Base-by-base conservation (phyloP, 2,113 vertebrate species). In the Lagenorhynchus albirostris region DNA sequence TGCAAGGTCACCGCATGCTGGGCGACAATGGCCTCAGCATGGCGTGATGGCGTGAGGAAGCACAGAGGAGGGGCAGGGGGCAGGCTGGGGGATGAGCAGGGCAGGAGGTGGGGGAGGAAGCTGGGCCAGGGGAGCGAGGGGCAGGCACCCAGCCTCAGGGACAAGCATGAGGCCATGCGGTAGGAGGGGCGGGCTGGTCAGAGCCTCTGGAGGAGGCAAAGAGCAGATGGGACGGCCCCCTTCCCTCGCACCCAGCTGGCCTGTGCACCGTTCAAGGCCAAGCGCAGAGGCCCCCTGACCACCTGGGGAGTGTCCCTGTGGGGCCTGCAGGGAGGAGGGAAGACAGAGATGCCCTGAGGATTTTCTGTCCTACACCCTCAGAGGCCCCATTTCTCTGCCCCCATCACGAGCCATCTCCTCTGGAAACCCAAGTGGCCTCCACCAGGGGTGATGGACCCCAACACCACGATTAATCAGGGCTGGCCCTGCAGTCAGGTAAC, bases 401-500 rank as follows among this genome's bases (percentile, higher is more conserved):
- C 96, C 97, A 93, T 96, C 31, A 88, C 73, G 10, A 68, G 13
- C 92, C 74, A 31, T 84, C 86, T 63, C 96, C 96, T 96, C 90
- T 76, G 76, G 96, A 97, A 98, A 96, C 91, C 96, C 97, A 94
- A 97, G 94, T 92, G 97, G 94, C 95, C 96, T 98, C 94, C 89
- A 20, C 80, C 68, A 5, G 3, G 95, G 71, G 92, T 96, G 71
- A 21, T 79, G 95, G 94, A 98, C 89, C 91, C 97, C 95, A 86
- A 97, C 94, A 96, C 20, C 86, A 96, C 60, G 76, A 89, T 53
- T 96, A 91, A 82, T 96, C 38, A 73, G 55, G 38, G 92, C 97
- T 96, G 95, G 77, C 85, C 70, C 93, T 94, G 58, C 60, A 96
- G 91, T 83, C 44, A 50, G 60, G 50, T 20, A 25, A 29, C 47